Evolutionary conservation across 2,113 vertebrate species (phyloP).

Genomic region (Spermophilus dauricus): DNA sequence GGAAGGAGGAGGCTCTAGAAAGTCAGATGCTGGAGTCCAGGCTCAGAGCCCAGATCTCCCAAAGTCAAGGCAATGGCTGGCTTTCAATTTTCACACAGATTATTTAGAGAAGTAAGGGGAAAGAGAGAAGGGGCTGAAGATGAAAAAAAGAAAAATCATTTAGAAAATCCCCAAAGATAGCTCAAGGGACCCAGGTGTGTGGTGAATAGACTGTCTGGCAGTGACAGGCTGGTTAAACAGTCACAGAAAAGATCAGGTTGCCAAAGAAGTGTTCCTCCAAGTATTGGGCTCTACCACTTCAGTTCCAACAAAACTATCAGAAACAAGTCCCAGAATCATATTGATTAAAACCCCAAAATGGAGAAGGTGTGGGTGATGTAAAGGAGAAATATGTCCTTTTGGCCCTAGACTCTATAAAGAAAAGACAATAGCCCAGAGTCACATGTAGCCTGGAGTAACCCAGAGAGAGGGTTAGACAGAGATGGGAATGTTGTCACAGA

Average conservation of each 20-base stretch:
- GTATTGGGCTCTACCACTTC: not conserved
- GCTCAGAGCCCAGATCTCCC: not conserved
- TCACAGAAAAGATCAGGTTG: not conserved
- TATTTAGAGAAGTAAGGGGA: not conserved
- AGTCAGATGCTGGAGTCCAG: not conserved
- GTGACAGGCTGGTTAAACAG: not conserved
- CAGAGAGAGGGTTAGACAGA: not conserved
- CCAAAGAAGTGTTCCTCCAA: constrained; percentile 58
- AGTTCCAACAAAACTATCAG: constrained; percentile 20
- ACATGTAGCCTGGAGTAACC: not conserved
- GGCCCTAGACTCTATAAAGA: not conserved
- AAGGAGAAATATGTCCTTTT: not conserved
- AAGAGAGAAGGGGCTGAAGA: not conserved
- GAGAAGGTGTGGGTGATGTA: not conserved
- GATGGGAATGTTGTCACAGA: not conserved
- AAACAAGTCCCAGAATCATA: not conserved
- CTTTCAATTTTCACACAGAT: not conserved
- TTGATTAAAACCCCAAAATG: not conserved
- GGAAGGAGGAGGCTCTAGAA: not conserved
- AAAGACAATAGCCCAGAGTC: not conserved
- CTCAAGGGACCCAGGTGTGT: not conserved
- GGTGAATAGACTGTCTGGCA: not conserved
- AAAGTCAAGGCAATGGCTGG: not conserved
- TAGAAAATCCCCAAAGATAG: not conserved
- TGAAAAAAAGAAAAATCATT: not conserved